Conservation (phyloP, 2,888 invertebrate genomes). For the Eremobia ochroleuca region DNA sequence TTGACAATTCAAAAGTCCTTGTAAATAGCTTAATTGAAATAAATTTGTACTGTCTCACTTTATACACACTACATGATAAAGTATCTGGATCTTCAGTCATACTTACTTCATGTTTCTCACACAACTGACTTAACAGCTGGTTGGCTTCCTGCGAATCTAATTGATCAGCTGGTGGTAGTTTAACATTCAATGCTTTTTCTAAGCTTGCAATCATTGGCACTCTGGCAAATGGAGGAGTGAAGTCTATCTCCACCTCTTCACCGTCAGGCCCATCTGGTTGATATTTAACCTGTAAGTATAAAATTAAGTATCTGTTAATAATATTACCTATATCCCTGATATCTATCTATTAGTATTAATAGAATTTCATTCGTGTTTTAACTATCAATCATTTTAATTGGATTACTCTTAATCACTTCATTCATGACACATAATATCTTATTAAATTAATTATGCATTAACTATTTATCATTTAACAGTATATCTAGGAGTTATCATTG, state of each 20-base stretch:
- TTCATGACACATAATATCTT: conserved; percentile 4
- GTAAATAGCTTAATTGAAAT: not conserved
- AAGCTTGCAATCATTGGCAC: conserved; percentile 97
- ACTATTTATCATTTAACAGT: conserved; percentile 4
- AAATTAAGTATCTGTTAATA: conserved; percentile 1
- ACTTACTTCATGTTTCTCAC: conserved; percentile 92
- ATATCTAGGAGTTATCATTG: conserved; percentile 31
- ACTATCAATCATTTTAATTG: not conserved
- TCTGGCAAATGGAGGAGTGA: conserved; percentile 98
- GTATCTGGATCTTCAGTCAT: not conserved
- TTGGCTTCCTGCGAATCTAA: conserved; percentile 93
- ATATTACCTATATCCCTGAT: not conserved
- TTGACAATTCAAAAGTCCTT: not conserved
- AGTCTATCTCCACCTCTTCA: conserved; percentile 96
- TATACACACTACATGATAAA: not conserved
- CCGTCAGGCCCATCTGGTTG: conserved; percentile 98
- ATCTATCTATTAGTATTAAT: not conserved
- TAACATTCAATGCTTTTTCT: conserved; percentile 94
- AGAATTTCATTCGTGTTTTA: conserved; percentile 23
- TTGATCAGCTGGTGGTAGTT: conserved; percentile 93
- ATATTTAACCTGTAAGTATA: conserved; percentile 91
- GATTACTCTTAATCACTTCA: conserved; percentile 5
- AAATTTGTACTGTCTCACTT: not conserved
- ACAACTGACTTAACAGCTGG: conserved; percentile 95
- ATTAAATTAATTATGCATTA: conserved; percentile 23